Percentiles rank a stretch among this genome's conserved stretches.
phyloP scores from a whole-genome alignment of 2,113 vertebrate genomes.

The Salvelinus namaycush region DNA sequence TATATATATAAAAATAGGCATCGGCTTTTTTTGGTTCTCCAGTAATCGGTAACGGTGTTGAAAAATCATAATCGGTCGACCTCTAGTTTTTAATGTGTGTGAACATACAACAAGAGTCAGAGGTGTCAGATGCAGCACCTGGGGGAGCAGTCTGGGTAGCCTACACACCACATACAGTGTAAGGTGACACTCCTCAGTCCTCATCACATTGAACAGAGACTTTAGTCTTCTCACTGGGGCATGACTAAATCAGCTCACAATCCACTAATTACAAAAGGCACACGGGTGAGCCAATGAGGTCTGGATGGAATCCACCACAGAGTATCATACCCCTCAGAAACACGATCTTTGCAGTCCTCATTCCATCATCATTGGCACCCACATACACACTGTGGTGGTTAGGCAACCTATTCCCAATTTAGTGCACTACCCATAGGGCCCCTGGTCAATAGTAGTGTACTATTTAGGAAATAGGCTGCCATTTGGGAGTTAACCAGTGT shows the following conservation, averaged over 20 bases:
- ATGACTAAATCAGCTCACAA: slow-evolving; percentile 56
- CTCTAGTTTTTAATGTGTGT: background rate
- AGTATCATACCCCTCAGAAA: background rate
- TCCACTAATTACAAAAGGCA: slow-evolving; percentile 53
- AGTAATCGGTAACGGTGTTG: too few species aligned
- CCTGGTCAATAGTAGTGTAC: too few species aligned
- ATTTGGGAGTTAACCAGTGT: background rate
- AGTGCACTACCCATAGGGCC: background rate
- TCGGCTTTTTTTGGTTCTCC: too few species aligned
- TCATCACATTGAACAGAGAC: slow-evolving; percentile 13
- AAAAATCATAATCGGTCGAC: too few species aligned
- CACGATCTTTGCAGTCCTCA: background rate
- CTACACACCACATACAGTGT: slow-evolving; percentile 22
- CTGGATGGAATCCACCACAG: background rate
- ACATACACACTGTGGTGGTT: too few species aligned
- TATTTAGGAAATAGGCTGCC: too few species aligned
- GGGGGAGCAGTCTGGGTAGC: background rate
- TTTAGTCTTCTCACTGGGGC: slow-evolving; percentile 8
- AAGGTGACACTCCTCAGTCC: slow-evolving; percentile 43
- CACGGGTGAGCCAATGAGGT: background rate
- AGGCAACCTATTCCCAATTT: background rate
- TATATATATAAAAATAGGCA: too few species aligned
- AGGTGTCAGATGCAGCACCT: background rate
- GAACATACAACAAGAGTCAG: background rate
- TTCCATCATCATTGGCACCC: background rate